Evolutionary conservation across 2,113 vertebrate species (phyloP).

Genomic region (Parotia lawesii): DNA sequence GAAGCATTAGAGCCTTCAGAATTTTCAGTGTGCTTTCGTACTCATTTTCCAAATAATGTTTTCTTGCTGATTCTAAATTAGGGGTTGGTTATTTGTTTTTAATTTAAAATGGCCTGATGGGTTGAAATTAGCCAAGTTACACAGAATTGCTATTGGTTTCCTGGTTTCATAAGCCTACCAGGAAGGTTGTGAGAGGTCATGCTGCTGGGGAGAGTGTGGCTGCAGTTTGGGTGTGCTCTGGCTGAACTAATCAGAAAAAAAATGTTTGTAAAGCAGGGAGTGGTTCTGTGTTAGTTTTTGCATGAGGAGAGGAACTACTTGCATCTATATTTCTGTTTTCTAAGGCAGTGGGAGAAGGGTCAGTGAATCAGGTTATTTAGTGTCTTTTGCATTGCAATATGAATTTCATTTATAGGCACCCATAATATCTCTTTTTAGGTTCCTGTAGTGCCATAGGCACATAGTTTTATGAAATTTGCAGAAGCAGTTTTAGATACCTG

Average conservation of each 20-base stretch:
- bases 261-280: constrained; percentile 49
- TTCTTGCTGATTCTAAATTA: background rate
- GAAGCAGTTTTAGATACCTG: background rate
- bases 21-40: background rate
- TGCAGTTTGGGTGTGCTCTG: constrained; percentile 50
- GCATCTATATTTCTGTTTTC: constrained; percentile 3
- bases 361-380: background rate
- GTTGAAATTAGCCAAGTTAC: constrained; percentile 25
- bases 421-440: background rate
- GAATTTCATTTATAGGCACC: background rate
- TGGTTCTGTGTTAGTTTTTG: constrained; percentile 37
- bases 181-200: constrained; percentile 48
- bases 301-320: constrained; percentile 13
- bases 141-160: constrained; percentile 27
- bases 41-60: background rate
- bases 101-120: background rate
- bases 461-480: background rate
- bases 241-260: constrained; percentile 46
- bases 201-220: background rate
- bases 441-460: background rate
- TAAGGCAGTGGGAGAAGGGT: background rate
- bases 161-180: constrained; percentile 41
- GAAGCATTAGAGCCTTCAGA: background rate
- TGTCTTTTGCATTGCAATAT: background rate
- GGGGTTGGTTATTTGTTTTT: background rate